Evolutionary conservation across 30 jellyfish, hydroid and myxozoan species (phyloP).

Genomic region (Euphysa ruthae): DNA sequence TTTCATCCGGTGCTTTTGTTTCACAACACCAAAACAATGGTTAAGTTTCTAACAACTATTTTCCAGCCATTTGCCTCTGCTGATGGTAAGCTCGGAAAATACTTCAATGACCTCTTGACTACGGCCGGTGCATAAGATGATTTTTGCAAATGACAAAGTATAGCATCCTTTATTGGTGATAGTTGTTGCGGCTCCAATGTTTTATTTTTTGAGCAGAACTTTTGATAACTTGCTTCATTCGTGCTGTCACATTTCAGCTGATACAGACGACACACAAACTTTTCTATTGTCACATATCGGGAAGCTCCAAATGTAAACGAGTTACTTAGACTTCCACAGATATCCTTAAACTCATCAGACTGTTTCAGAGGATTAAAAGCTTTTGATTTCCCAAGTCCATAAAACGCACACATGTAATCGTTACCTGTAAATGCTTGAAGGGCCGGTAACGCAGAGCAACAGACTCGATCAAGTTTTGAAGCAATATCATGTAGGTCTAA

Average conservation of each 20-base stretch:
- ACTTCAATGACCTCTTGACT: not conserved
- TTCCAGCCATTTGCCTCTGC: slow-evolving; percentile 28
- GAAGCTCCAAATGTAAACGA: not conserved
- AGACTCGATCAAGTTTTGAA: no score
- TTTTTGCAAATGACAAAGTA: slow-evolving; percentile 8
- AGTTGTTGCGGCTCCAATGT: slow-evolving; percentile 25
- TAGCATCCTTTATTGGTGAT: slow-evolving; percentile 28
- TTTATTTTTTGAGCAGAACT: not conserved
- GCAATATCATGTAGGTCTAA: no score
- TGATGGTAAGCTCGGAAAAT: not conserved
- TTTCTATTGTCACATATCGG: not conserved
- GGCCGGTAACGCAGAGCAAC: slow-evolving; percentile 24
- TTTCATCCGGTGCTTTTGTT: slow-evolving; percentile 11
- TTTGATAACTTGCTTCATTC: slow-evolving; percentile 23
- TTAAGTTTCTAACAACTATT: not conserved
- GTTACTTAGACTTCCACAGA: not conserved
- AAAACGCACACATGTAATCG: slow-evolving; percentile 33
- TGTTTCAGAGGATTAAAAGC: no score
- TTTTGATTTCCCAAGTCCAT: slow-evolving; percentile 19
- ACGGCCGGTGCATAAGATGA: slow-evolving; percentile 11
- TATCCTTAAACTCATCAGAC: not conserved
- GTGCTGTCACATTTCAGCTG: not conserved
- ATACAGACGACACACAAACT: slow-evolving; percentile 18
- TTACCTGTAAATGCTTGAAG: slow-evolving; percentile 26
- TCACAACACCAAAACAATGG: not conserved